phyloP scores from a whole-genome alignment of 2,113 vertebrate genomes.

The Dolichallabes microphthalmus region DNA sequence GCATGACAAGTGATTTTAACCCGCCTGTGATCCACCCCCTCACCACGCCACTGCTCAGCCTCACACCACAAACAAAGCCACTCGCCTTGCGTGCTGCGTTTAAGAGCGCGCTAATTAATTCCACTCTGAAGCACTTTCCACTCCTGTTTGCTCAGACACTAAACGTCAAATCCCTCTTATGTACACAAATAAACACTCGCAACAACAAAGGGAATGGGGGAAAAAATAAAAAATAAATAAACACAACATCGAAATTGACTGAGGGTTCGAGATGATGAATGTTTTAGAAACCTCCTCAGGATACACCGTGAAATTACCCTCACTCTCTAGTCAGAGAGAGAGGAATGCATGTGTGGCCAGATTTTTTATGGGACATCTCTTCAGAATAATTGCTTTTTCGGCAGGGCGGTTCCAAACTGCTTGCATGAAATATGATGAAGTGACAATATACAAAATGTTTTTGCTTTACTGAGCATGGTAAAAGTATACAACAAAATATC shows the following conservation, averaged over 20 bases:
- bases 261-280: conserved; percentile 70
- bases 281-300: conserved; percentile 73
- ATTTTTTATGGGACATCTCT: conserved; percentile 42
- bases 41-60: conserved; percentile 72
- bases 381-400: conserved; percentile 36
- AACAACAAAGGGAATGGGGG: conserved; percentile 70
- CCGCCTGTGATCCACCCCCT: conserved; percentile 72
- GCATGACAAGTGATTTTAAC: conserved; percentile 80
- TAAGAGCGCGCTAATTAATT: conserved; percentile 81
- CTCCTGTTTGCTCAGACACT: conserved; percentile 77
- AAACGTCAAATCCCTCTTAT: conserved; percentile 76
- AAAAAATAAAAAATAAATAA: conserved; percentile 63
- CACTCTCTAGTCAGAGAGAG: conserved; percentile 18
- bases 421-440: conserved; percentile 29
- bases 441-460: conserved; percentile 43
- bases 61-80: conserved; percentile 76
- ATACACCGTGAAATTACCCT: conserved; percentile 60
- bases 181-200: conserved; percentile 76
- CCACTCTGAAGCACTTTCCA: conserved; percentile 77
- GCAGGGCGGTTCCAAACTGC: conserved; percentile 22
- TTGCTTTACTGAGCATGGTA: conserved; percentile 29
- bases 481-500: conserved; percentile 31
- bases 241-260: conserved; percentile 63
- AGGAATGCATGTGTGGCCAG: conserved; percentile 6
- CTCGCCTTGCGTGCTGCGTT: conserved; percentile 72